Base-by-base conservation (phyloP, 2,888 invertebrate species). In the Ischnus inquisitorius region DNA sequence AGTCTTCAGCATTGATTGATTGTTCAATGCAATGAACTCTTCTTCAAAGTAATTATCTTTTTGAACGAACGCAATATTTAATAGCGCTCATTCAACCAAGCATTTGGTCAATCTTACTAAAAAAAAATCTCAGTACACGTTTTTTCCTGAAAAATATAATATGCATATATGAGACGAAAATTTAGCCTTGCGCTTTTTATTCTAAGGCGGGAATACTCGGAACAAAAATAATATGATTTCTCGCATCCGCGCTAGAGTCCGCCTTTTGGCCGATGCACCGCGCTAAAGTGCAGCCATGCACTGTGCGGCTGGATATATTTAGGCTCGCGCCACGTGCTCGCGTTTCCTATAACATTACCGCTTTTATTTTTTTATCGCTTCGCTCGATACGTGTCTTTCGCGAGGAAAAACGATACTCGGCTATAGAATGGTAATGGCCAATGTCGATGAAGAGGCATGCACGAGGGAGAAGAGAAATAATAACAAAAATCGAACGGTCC, bases 281-380 rank as follows among this genome's bases (percentile, higher is more conserved):
- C n/a, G 19, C 19, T 43, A 25, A 43, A 12, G 19, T 19, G 68
- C 68, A 68, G 22, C 48, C 12, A 48, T 28, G 34, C 68, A 16
- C 28, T 43, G 57, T 77, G 81, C 74, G 82, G 69, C 81, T 54
- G 79, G 88, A 86, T 90, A 90, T 90, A 90, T 90, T 90, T 90
- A 90, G 90, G 81, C 80, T 69, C 83, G 85, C 84, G 85, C 82
- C 82, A 79, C 79, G 82, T 79, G 82, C 68, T 79, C 72, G 34
- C n/a, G 43, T 22, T 79, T 78, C 67, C 67, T 51, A 74, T 68
- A 79, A 54, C 62, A 74, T 75, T 78, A 48, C 48, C 74, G 65
- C 12, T 22, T 46, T 14, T 14, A 3, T 54, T 54, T 22, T 54
- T 12, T 54, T 74, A 57, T 48, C 65, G 12, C 41, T 5, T 16